phyloP scores from a whole-genome alignment of 2,797 vertebrate genomes.

The Phylloscopus collybita region DNA sequence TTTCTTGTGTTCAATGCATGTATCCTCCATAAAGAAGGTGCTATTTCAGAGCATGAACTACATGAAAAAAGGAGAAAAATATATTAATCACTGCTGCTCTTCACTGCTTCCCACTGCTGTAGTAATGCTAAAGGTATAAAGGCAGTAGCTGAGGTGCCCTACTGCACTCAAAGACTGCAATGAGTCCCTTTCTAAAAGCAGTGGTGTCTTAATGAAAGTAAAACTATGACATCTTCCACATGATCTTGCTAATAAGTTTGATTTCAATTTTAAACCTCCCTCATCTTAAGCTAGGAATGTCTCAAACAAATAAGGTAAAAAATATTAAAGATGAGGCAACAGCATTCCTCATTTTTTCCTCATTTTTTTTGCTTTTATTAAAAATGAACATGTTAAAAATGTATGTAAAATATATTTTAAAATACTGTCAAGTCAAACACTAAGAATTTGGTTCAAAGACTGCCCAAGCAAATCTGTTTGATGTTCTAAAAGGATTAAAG shows the following conservation, averaged over 20 bases:
- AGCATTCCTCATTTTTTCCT: neutral
- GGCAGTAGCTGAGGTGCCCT: neutral
- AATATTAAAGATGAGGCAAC: rapidly evolving
- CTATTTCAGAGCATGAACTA: neutral
- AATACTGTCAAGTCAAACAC: neutral
- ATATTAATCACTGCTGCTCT: neutral
- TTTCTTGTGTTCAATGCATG: neutral
- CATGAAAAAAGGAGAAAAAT: neutral
- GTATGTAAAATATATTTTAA: neutral
- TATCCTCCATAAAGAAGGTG: neutral
- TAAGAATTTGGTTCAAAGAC: neutral
- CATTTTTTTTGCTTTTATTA: neutral
- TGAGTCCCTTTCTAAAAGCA: neutral
- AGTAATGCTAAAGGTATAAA: neutral
- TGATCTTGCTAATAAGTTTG: neutral
- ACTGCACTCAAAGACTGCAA: neutral
- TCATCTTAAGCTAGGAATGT: neutral
- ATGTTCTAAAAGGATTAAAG: neutral
- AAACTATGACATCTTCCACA: neutral
- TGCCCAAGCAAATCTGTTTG: neutral
- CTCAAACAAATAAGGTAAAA: neutral
- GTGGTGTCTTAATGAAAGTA: neutral
- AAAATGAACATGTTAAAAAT: neutral
- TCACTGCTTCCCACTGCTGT: rapidly evolving
- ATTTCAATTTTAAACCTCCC: neutral